phyloP scores from a whole-genome alignment of 1,140 invertebrate genomes.

The Luehdorfia chinensis region DNA sequence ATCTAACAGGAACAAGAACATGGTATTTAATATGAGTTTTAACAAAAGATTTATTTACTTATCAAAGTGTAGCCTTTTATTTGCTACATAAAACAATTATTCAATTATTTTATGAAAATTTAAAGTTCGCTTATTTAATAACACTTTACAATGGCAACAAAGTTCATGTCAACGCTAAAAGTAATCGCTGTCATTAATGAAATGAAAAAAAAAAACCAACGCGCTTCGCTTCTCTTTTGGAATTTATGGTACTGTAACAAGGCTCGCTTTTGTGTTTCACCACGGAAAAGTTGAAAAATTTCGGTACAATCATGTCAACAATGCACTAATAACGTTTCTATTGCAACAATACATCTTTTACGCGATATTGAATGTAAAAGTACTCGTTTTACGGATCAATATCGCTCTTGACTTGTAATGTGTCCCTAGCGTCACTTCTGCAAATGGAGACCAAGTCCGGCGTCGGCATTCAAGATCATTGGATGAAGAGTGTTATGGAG shows the following conservation, averaged over 20 bases:
- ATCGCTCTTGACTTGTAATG: constrained; percentile 40
- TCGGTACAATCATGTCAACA: constrained; percentile 63
- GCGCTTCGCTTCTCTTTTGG: constrained; percentile 75
- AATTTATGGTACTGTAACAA: constrained; percentile 76
- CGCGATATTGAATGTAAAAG: constrained; percentile 33
- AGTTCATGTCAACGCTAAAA: constrained; percentile 50
- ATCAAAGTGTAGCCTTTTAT: too few relatives aligned
- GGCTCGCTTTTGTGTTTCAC: constrained; percentile 72
- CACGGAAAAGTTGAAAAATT: constrained; percentile 50
- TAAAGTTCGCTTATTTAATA: constrained; percentile 13
- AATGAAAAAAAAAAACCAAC: constrained; percentile 72
- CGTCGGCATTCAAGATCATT: constrained; percentile 62
- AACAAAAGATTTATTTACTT: too few relatives aligned
- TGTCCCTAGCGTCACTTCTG: constrained; percentile 47
- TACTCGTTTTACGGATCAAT: constrained; percentile 59
- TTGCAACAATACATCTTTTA: constrained; percentile 28
- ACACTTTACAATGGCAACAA: constrained; percentile 37
- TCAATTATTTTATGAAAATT: not conserved
- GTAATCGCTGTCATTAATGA: constrained; percentile 61
- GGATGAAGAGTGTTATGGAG: constrained; percentile 74
- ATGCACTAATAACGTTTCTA: constrained; percentile 49
- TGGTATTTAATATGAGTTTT: too few relatives aligned
- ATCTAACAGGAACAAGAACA: too few relatives aligned
- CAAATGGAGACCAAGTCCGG: constrained; percentile 68
- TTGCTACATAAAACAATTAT: not conserved